Percentiles rank a stretch among this genome's conserved stretches.
phyloP scores from a whole-genome alignment of 2,888 invertebrate species.

The Agrochola macilenta region DNA sequence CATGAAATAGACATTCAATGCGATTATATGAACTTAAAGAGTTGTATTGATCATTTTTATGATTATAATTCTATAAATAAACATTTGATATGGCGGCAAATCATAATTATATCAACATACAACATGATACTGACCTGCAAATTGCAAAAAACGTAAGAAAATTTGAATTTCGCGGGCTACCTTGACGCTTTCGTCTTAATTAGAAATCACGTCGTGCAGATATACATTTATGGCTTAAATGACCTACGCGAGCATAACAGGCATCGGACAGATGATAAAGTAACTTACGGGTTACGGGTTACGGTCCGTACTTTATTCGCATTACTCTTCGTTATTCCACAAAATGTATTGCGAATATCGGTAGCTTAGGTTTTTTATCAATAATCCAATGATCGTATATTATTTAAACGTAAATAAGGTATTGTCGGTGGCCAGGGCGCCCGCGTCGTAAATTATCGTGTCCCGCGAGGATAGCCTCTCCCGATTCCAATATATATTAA shows the following conservation, averaged over 20 bases:
- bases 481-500: slow-evolving; percentile 82
- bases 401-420: slow-evolving; percentile 85
- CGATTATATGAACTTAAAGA: no score
- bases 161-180: no score
- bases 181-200: not conserved
- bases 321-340: slow-evolving; percentile 64
- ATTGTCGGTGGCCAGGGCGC: slow-evolving; percentile 72
- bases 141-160: no score
- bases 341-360: slow-evolving; percentile 63
- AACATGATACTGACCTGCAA: no score
- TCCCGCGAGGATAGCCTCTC: slow-evolving; percentile 79
- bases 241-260: slow-evolving; percentile 17
- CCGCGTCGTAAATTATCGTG: slow-evolving; percentile 79
- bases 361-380: slow-evolving; percentile 73
- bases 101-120: no score
- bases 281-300: slow-evolving; percentile 25
- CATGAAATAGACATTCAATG: no score
- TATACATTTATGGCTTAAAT: slow-evolving; percentile 36
- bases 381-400: slow-evolving; percentile 82
- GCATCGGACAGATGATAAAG: slow-evolving; percentile 19
- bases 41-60: no score
- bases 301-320: slow-evolving; percentile 2
- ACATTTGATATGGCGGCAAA: no score
- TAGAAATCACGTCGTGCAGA: slow-evolving; percentile 14
- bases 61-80: no score